Percentiles rank a stretch among this genome's conserved stretches.
phyloP scores from a whole-genome alignment of 2,113 vertebrate species.

The Aphyosemion australe region DNA sequence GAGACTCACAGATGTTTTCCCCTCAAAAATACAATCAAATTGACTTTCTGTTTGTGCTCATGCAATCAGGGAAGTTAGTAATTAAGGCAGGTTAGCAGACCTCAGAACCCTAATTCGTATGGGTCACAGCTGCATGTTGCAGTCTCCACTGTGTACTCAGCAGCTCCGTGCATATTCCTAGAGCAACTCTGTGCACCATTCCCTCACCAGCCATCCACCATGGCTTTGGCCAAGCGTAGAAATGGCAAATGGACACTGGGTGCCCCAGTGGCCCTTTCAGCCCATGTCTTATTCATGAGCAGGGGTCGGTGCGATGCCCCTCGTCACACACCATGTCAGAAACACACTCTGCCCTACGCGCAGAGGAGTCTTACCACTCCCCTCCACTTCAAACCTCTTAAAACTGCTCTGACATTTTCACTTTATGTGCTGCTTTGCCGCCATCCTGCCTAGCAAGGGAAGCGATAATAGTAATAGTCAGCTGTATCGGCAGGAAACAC shows the following conservation, averaged over 20 bases:
- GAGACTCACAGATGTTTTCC: slow-evolving; percentile 47
- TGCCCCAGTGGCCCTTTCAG: slow-evolving; percentile 48
- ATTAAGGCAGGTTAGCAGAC: slow-evolving; percentile 49
- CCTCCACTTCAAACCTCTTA: slow-evolving; percentile 38
- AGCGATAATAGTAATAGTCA: slow-evolving; percentile 65
- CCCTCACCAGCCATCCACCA: slow-evolving; percentile 64
- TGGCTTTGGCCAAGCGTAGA: slow-evolving; percentile 75
- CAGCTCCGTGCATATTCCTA: slow-evolving; percentile 42
- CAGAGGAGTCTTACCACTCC: slow-evolving; percentile 41
- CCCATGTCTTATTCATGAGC: slow-evolving; percentile 81
- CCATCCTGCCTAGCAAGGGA: slow-evolving; percentile 46
- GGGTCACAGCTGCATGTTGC: slow-evolving; percentile 44
- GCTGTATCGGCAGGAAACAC: slow-evolving; percentile 44
- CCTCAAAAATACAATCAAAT: slow-evolving; percentile 40
- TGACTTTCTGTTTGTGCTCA: slow-evolving; percentile 40
- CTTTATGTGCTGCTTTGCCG: slow-evolving; percentile 51
- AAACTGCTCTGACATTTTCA: slow-evolving; percentile 72
- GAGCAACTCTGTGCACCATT: slow-evolving; percentile 43
- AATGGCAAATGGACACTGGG: slow-evolving; percentile 76
- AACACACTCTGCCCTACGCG: slow-evolving; percentile 55
- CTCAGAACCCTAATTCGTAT: slow-evolving; percentile 51
- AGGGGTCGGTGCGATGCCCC: slow-evolving; percentile 51
- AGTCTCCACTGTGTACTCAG: slow-evolving; percentile 45
- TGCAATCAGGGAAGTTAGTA: slow-evolving; percentile 42
- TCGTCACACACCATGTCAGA: slow-evolving; percentile 70